Conservation (phyloP, 2,113 vertebrate species). For the Hyaena hyaena region DNA sequence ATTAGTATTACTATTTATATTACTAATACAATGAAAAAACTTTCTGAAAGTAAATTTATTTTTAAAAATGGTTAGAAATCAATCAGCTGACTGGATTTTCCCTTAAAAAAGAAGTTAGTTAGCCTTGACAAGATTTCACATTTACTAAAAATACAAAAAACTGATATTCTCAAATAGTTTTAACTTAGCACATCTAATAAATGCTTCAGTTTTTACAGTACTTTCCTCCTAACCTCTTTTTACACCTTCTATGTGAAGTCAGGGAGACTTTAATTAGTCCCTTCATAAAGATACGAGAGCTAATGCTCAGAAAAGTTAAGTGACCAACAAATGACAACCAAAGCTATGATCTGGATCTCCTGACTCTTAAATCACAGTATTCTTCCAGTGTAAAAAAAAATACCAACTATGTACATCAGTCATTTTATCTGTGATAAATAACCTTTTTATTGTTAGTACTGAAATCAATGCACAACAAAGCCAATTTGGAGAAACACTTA, state of each 20-base stretch:
- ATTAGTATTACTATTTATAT: neutral
- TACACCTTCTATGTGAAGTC: neutral
- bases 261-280: neutral
- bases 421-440: slow-evolving; percentile 1
- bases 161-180: neutral
- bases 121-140: neutral
- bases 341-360: neutral
- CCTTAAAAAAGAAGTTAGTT: neutral
- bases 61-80: neutral
- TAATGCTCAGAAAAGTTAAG: neutral
- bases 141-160: neutral
- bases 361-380: neutral
- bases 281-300: neutral
- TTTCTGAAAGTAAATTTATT: slow-evolving; percentile 17
- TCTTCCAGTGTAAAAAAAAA: neutral
- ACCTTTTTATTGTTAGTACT: neutral
- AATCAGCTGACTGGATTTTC: neutral
- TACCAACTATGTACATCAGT: neutral
- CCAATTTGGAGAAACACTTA: neutral
- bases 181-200: neutral
- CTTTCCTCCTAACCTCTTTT: neutral
- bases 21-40: neutral
- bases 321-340: neutral
- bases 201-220: neutral
- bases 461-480: neutral